These are phyloP conservation scores for Agonopterix arenella DNA, from an alignment of 2,888 invertebrate species.

Conservation along the genomic window DNA sequence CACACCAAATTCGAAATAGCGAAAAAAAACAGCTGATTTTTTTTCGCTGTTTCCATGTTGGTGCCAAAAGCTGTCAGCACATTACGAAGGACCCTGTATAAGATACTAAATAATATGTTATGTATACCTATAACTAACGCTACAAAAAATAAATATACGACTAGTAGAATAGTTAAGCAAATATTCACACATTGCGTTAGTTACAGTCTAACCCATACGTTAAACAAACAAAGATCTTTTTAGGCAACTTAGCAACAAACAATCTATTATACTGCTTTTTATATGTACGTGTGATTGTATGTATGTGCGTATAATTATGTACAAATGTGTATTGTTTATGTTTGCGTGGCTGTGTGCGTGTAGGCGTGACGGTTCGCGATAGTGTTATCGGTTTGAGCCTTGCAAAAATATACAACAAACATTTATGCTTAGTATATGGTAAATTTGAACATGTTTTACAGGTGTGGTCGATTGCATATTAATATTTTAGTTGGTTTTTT, in stretches of 20 bases:
- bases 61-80: too few species aligned
- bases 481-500: too few species aligned
- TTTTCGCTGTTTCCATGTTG: too few species aligned
- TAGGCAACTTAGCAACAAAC: slow-evolving; percentile 59
- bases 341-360: slow-evolving; percentile 39
- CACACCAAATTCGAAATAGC: too few species aligned
- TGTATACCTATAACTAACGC: too few species aligned
- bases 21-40: too few species aligned
- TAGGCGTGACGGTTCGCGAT: slow-evolving; percentile 63
- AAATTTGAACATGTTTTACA: slow-evolving; percentile 29
- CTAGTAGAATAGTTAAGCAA: not conserved
- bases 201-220: slow-evolving; percentile 7
- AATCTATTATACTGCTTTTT: slow-evolving; percentile 30
- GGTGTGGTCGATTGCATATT: slow-evolving; percentile 20
- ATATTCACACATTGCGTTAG: not conserved
- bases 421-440: slow-evolving; percentile 28
- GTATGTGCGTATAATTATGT: slow-evolving; percentile 9
- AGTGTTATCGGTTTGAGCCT: slow-evolving; percentile 64
- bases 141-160: not conserved
- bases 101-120: too few species aligned
- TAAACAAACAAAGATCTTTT: slow-evolving; percentile 31
- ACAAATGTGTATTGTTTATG: slow-evolving; percentile 1
- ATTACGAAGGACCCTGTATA: too few species aligned
- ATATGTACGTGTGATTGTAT: slow-evolving; percentile 7
- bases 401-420: slow-evolving; percentile 75